Conservation (phyloP, 2,888 invertebrate species). For the Ormyrus nitidulus region DNA sequence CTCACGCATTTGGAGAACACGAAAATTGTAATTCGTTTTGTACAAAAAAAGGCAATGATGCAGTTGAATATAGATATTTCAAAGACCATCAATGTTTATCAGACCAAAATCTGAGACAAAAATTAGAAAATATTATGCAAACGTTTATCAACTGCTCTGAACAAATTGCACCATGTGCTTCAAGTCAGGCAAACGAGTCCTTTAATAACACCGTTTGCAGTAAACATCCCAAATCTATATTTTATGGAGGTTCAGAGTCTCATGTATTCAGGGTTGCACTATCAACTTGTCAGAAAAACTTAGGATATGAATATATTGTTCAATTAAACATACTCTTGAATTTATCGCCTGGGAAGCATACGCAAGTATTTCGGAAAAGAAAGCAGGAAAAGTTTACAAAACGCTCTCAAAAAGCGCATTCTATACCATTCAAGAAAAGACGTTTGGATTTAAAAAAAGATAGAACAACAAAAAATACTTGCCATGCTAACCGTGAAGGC, state of each 20-base stretch:
- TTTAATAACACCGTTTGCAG: conserved; percentile 31
- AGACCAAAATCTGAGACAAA: conserved; percentile 14
- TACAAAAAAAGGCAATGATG: too few species aligned
- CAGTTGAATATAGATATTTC: not conserved
- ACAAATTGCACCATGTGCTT: conserved; percentile 26
- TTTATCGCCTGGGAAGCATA: conserved; percentile 32
- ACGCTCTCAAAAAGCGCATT: not conserved
- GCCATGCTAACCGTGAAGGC: conserved; percentile 17
- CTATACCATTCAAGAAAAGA: conserved; percentile 14
- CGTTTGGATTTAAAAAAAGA: conserved; percentile 24
- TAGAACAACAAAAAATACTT: conserved; percentile 1
- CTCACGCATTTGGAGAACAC: too few species aligned
- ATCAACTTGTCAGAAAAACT: conserved; percentile 31
- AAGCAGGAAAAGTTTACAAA: not conserved
- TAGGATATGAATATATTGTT: conserved; percentile 15
- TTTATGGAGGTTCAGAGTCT: conserved; percentile 27
- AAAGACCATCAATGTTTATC: conserved; percentile 7
- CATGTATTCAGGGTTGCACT: conserved; percentile 22
- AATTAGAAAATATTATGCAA: conserved; percentile 22
- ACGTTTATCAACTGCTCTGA: not conserved
- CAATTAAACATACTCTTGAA: conserved; percentile 8
- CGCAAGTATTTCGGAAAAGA: conserved; percentile 8
- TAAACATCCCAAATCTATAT: conserved; percentile 35
- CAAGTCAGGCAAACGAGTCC: conserved; percentile 21
- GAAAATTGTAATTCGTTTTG: too few species aligned